Evolutionary conservation across 2,113 vertebrate genomes (phyloP), one percentile per base, ranked within the genome.

Genomic region (Amblyopsis rosae): DNA sequence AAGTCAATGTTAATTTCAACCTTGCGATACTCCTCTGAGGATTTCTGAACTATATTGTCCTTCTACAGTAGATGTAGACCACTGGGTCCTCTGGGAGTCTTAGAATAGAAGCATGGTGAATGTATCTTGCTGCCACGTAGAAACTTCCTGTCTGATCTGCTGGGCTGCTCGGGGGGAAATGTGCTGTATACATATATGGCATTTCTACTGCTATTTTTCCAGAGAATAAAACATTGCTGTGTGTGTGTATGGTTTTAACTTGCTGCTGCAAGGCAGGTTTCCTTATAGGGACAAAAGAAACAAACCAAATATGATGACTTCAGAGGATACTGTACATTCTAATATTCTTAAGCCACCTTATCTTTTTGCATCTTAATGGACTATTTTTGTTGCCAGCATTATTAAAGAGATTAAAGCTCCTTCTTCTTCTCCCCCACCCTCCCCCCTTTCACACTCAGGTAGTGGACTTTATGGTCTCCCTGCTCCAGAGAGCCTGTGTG

Each of bases 381-480:
- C 62, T 48, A 45, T 13, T 48, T 16, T 67, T 9, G 11, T 15
- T 45, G 19, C 13, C 12, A n/a, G 8, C 15, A 46, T 71, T 7
- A 41, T n/a, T 26, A 26, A 26, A 26, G 55, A 49, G 58, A 12
- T 9, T 56, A 17, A 75, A 41, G 55, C 6, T 33, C 50, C 45
- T 12, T 15, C 11, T 32, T 15, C 61, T 60, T 70, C 6, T 50
- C n/a, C 49, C 11, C 9, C 26, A 15, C 71, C 53, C n/a, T 54
- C 11, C 10, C 16, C 46, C 12, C 59, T 16, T 74, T 4, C 6
- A 5, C 26, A n/a, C 69, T 50, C 86, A 99, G 98, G 93, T 97
- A 63, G 89, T 95, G 70, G 92, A 93, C 76, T 98, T 99, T 5
- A 92, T 98, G 59, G 90, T 81, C 0, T 85, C 93, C 17, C 92